Base-by-base conservation (phyloP, 2,113 vertebrate species). In the Passer montanus region DNA sequence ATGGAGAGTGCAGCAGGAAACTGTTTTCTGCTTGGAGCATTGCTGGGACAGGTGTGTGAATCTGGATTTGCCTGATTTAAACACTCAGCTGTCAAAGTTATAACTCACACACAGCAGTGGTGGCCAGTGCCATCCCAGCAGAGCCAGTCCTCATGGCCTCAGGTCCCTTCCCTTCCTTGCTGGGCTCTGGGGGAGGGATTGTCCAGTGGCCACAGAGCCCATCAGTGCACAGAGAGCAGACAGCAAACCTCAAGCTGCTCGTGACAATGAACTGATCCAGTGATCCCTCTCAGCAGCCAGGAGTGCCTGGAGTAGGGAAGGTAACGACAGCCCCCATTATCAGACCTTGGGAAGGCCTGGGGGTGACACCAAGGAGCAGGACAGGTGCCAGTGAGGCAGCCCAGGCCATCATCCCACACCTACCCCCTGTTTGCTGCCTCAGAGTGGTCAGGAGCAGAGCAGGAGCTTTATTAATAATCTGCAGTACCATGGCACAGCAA, bases 381-480 rank as follows among this genome's bases (percentile, higher is more conserved):
- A 33, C 49, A 76, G 43, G 81, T 21, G 24, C 50, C 43, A n/a
- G 22, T 4, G 73, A n/a, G 62, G 66, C 59, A 90, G 33, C n/a
- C 55, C 67, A 47, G 58, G n/a, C 30, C 30, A 28, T 17, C 39
- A 62, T 7, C 33, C 68, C 79, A 20, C 19, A 8, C 23, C 41
- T 33, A 2, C n/a, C 78, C 49, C n/a, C 37, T 14, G 6, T 68
- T 37, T 84, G 58, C 81, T 84, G 31, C 53, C 18, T n/a, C 69
- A 30, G 28, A 67, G 33, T 19, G 86, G 5, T 28, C 88, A 89
- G 94, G 37, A 87, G 30, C 55, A 81, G 52, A 90, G 47, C 68
- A 46, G 55, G 21, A 93, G 15, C 16, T 91, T 82, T 85, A 86
- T 73, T 74, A 86, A 89, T 80, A 85, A 91, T 33, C 35, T 74